These are phyloP conservation scores for Acropora yongei DNA, from an alignment of 64 coral and sea anemone genomes.

Conservation along the genomic window DNA sequence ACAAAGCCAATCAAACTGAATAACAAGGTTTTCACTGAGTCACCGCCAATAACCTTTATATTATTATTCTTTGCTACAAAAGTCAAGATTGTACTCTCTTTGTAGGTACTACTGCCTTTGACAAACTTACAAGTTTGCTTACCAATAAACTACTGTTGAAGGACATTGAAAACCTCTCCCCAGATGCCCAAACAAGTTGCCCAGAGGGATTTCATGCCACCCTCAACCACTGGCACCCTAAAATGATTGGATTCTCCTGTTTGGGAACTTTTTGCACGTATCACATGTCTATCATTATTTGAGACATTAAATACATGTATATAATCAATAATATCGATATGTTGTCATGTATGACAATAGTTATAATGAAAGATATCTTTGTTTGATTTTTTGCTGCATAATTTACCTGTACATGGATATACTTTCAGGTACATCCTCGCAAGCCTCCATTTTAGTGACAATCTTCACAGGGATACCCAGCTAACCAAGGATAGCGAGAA, in stretches of 20 bases:
- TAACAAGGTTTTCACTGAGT: not conserved
- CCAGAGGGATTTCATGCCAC: constrained; percentile 19
- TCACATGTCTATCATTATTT: not conserved
- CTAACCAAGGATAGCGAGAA: not conserved
- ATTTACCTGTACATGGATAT: not conserved
- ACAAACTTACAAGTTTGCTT: not conserved
- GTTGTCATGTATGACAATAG: not conserved
- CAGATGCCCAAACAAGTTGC: constrained; percentile 14
- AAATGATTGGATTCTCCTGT: constrained; percentile 36
- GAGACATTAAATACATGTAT: not conserved
- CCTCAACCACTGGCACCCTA: constrained; percentile 32
- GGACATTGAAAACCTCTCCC: constrained; percentile 4
- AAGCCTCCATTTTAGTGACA: constrained; percentile 37
- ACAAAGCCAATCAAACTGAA: not conserved
- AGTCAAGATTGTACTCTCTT: not conserved
- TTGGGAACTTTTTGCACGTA: constrained; percentile 38
- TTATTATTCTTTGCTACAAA: not conserved
- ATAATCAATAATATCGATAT: not conserved
- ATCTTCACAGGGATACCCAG: constrained; percentile 30
- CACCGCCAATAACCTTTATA: not conserved
- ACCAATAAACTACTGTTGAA: not conserved
- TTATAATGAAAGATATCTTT: not conserved
- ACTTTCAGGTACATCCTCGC: constrained; percentile 33
- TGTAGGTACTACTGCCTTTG: not conserved
- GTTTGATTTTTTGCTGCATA: not conserved